Evolutionary conservation across 2,888 invertebrate species (phyloP).

Genomic region (Meiosimyza platycephala): DNA sequence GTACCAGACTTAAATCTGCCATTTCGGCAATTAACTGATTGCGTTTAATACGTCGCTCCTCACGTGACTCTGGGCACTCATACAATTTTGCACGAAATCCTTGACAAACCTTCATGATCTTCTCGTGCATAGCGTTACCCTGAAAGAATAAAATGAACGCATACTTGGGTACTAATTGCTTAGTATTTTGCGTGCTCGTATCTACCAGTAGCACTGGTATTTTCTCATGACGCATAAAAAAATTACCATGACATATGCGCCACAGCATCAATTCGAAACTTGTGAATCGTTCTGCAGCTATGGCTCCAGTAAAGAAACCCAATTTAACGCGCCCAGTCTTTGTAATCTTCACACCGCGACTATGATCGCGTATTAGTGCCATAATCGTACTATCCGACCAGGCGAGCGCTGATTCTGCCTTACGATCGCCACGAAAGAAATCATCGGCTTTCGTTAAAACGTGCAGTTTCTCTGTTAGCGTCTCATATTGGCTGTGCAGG

Average conservation of each 20-base stretch:
- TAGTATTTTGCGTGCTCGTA: background rate
- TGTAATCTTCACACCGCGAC: background rate
- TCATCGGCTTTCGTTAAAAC: constrained; percentile 52
- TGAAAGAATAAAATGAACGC: constrained; percentile 84
- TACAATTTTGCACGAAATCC: constrained; percentile 86
- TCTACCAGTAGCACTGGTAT: constrained; percentile 88
- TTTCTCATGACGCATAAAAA: constrained; percentile 90
- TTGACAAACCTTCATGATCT: constrained; percentile 85
- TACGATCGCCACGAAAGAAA: constrained; percentile 48
- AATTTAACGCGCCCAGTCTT: constrained; percentile 23
- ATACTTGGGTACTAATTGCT: constrained; percentile 72
- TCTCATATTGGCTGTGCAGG: constrained; percentile 43
- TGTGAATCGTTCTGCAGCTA: constrained; percentile 87
- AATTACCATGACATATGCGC: constrained; percentile 95
- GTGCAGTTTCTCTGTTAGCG: constrained; percentile 50
- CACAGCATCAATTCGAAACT: constrained; percentile 96
- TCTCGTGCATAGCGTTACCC: constrained; percentile 81
- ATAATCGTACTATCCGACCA: constrained; percentile 52
- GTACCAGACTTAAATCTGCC: constrained; percentile 78
- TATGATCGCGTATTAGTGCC: constrained; percentile 52
- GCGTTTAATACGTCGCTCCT: constrained; percentile 79
- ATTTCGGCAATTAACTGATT: constrained; percentile 79
- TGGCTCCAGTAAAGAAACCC: constrained; percentile 95
- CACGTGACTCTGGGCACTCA: constrained; percentile 82
- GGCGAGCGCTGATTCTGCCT: constrained; percentile 42